Conservation (phyloP, 2,113 vertebrate species). For the Daphoenositta chrysoptera region DNA sequence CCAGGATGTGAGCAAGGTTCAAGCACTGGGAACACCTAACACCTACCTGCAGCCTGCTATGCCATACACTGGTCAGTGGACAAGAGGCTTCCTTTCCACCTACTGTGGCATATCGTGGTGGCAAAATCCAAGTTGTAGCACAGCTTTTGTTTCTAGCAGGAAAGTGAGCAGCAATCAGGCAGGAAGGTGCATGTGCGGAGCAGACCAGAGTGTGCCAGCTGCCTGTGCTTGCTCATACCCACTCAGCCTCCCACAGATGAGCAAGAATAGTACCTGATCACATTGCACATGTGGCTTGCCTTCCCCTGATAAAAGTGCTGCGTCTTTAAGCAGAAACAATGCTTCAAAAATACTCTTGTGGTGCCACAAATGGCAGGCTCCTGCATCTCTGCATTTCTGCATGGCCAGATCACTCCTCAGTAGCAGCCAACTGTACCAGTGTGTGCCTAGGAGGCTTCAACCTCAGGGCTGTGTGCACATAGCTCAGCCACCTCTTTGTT, state of each 20-base stretch:
- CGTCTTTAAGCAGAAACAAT: neutral
- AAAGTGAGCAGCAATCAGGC: neutral
- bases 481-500: neutral
- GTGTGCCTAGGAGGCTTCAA: accelerated
- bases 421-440: accelerated
- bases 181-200: neutral
- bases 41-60: neutral
- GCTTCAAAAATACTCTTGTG: neutral
- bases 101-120: too few species aligned
- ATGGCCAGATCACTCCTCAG: neutral
- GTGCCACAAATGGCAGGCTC: neutral
- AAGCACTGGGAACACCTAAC: accelerated
- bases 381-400: neutral
- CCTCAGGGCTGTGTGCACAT: neutral
- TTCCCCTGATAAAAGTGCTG: neutral
- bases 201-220: neutral
- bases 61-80: accelerated
- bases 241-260: constrained; percentile 21
- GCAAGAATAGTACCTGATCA: constrained; percentile 35
- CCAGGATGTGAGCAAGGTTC: too few species aligned
- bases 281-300: neutral
- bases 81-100: neutral
- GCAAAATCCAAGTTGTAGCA: neutral
- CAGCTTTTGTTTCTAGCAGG: neutral
- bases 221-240: neutral